phyloP scores from a whole-genome alignment of 2,113 vertebrate species.

The Thymallus thymallus region DNA sequence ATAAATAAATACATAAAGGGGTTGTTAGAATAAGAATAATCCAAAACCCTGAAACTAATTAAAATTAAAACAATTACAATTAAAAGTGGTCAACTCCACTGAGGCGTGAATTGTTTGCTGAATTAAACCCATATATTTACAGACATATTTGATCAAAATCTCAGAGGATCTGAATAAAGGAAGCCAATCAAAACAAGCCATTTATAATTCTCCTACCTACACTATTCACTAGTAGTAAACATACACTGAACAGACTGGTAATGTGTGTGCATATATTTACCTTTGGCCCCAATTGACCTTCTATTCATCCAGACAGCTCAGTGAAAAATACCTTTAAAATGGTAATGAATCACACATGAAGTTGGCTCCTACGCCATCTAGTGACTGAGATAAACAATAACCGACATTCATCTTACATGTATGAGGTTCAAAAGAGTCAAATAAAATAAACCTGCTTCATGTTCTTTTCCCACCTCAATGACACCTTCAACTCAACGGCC shows the following conservation, averaged over 20 bases:
- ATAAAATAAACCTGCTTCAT: not conserved
- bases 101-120: conserved; percentile 24
- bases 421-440: too few relatives aligned
- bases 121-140: conserved; percentile 24
- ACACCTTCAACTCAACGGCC: not conserved
- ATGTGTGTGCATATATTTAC: too few relatives aligned
- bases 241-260: too few relatives aligned
- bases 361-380: conserved; percentile 53
- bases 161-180: conserved; percentile 7
- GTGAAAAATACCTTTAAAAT: too few relatives aligned
- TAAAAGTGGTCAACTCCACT: conserved; percentile 25
- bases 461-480: conserved; percentile 1
- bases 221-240: too few relatives aligned
- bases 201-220: not conserved
- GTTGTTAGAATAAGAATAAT: conserved; percentile 53
- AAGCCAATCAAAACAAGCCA: conserved; percentile 2
- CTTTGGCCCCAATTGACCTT: too few relatives aligned
- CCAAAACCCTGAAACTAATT: conserved; percentile 33
- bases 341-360: conserved; percentile 2
- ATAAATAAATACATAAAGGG: conserved; percentile 27
- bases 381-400: conserved; percentile 39
- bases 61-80: conserved; percentile 37
- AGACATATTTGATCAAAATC: conserved; percentile 19
- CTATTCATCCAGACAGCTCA: too few relatives aligned
- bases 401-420: too few relatives aligned